Base-by-base conservation (phyloP, 2,113 vertebrate genomes). In the Aegotheles bennettii region DNA sequence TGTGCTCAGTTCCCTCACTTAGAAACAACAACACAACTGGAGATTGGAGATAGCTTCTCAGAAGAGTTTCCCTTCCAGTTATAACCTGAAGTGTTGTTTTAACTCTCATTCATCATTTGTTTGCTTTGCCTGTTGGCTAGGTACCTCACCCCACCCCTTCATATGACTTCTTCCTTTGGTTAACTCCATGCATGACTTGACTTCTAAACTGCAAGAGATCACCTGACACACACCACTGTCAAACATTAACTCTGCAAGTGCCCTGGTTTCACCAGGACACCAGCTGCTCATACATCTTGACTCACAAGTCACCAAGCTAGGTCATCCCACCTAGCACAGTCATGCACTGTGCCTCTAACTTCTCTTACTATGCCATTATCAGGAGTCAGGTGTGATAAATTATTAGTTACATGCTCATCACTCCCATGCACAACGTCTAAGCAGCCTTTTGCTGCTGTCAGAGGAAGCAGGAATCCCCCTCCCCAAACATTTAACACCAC, bases 151-250 rank as follows among this genome's bases (percentile, higher is more conserved):
- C 80, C 89, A 92, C 60, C 83, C 64, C 73, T 91, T 78, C 38
- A 21, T 56, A 74, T 81, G 64, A 94, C 60, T 94, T 77, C 95
- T 92, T 93, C 84, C 81, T 92, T 65, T 74, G 88, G 92, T n/a
- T 94, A 57, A 83, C 60, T 90, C 71, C 68, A 90, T 47, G 94
- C 94, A 63, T 94, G 85, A 94, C 91, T 94, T 92, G 83, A 51
- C 56, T 93, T 54, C 73, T 63, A 74, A 83, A 84, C 73, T 57
- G 84, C 73, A 54, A 19, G 68, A 53, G 59, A 63, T 84, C 93
- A 92, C 73, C 93, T 95, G 91, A 78, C 80, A 88, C 90, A 51
- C 33, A 60, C 71, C 42, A 26, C 80, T 43, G 83, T 92, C 64
- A 94, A 93, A 87, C 80, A 94, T 95, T 94, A 95, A 94, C 93